Conservation (phyloP, 23 tunicate genomes). For the Halocynthia aurantium region DNA sequence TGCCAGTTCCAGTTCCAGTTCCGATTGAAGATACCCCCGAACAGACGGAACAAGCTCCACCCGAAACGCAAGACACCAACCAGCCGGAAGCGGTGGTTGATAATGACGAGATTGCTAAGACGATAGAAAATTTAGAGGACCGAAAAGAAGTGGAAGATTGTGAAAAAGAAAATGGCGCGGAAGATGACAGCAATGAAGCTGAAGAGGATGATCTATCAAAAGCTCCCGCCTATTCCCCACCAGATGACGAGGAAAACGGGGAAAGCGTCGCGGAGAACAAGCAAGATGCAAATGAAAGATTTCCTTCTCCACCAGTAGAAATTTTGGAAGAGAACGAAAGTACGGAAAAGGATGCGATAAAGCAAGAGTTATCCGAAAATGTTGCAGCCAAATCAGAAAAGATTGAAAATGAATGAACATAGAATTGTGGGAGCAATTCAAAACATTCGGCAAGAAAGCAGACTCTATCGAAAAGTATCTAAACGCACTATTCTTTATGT, state of each 20-base stretch:
- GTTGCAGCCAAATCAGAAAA: no score
- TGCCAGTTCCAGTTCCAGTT: not conserved
- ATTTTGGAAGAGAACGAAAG: no score
- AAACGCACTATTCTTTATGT: no score
- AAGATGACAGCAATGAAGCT: not conserved
- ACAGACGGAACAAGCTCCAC: not conserved
- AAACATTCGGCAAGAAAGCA: no score
- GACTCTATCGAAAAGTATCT: no score
- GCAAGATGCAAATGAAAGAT: no score
- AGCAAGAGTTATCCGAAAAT: no score
- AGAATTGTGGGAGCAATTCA: no score
- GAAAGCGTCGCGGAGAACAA: not conserved
- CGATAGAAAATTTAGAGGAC: not conserved
- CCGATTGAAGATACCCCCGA: not conserved
- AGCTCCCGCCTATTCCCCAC: no score
- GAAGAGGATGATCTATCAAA: not conserved
- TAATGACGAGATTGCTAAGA: not conserved
- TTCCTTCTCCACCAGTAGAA: no score
- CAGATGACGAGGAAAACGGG: conserved; percentile 24
- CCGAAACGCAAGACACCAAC: not conserved
- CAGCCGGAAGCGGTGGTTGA: conserved; percentile 2
- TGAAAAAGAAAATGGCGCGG: not conserved
- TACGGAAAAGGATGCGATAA: no score
- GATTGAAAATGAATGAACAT: no score
- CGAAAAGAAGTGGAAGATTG: not conserved